Evolutionary conservation across 2,113 vertebrate species (phyloP), one percentile per base, ranked within the genome.

Genomic region (Spheniscus mendiculus): DNA sequence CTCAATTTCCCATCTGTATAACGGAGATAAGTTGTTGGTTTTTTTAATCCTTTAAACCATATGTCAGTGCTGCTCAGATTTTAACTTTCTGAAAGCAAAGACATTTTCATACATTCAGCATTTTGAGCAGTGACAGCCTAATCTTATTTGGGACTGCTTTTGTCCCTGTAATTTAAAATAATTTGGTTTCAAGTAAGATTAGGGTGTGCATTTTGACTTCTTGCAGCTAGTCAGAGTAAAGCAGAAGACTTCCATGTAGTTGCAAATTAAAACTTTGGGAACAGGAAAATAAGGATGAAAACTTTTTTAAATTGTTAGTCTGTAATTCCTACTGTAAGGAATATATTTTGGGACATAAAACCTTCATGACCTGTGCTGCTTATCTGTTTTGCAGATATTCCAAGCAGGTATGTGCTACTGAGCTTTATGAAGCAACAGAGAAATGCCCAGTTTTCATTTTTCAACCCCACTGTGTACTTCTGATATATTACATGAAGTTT

Each of bases 1-100:
- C 74, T 94, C 82, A 65, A 70, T 73, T 97, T 94, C 53, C 74
- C 38, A 34, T 77, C 85, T 95, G 66, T 77, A n/a, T 76, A 93
- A 89, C 76, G 36, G 65, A 82, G 89, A 97, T 94, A 94, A 59
- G 50, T 42, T 44, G 42, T 17, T 42, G 10, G 2, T 15, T 25
- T 36, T 36, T 66, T 82, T 3, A 92, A 81, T 87, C 59, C 25
- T 88, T 91, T 61, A 79, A 80, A 30, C 12, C 11, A 15, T 55
- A 52, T 80, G 74, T 83, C 58, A 65, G 12, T 88, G 40, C 34
- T 93, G 36, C 61, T 93, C 53, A 83, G 25, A 73, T 90, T 77
- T 90, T 81, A 88, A 70, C 52, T 27, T 89, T 93, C 66, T 73
- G 22, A 77, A 93, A 71, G 56, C 62, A 87, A 79, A 66, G 53